Evolutionary conservation across 2,888 invertebrate genomes (phyloP), one percentile per base, ranked within the genome.

Genomic region (Pterostichus niger): DNA sequence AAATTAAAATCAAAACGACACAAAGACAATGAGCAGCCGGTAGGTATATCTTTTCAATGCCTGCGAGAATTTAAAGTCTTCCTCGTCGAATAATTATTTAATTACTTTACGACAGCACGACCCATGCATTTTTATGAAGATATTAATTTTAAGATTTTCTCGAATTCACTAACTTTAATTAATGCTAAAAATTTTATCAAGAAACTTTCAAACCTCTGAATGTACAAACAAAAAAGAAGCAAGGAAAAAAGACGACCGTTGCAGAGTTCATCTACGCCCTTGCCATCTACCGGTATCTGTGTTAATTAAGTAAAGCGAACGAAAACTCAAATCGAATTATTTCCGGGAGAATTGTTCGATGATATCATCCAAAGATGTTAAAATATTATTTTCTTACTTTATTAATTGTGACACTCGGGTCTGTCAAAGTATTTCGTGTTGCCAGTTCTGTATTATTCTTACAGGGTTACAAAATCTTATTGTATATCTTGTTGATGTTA

Each of bases 241-340:
- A 24, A 44, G 49, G 64, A 80, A 68, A 80, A 68, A 80, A 80
- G 40, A 80, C 77, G 40, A 7, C 33, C 33, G 31, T 40, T 40
- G 40, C 40, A 7, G 40, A 40, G 40, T 40, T 40, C 40, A 3
- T 1, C 17, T 35, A 15, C 54, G 17, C 56, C 77, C 40, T 33
- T 56, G 54, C 56, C 59, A 52, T 33, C 56, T 75, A 49, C 75
- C 73, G 56, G 44, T 49, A 56, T 44, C 46, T 73, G 40, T 15
- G 61, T 82, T 82, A 82, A 82, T 82, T 82, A 82, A 82, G 81
- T 75, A 82, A 82, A 59, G 59, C 75, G 56, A 77, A 77, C 49
- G 77, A 82, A 73, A 49, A 59, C 40, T 61, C 73, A 75, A 82
- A 75, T 82, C 61, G 52, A 59, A 75, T 82, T 82, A 75, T 49